A percentile compares a stretch with the other conserved stretches of the same genome.
phyloP scores from a whole-genome alignment of 1,140 invertebrate genomes.

The Eufriesea mexicana region DNA sequence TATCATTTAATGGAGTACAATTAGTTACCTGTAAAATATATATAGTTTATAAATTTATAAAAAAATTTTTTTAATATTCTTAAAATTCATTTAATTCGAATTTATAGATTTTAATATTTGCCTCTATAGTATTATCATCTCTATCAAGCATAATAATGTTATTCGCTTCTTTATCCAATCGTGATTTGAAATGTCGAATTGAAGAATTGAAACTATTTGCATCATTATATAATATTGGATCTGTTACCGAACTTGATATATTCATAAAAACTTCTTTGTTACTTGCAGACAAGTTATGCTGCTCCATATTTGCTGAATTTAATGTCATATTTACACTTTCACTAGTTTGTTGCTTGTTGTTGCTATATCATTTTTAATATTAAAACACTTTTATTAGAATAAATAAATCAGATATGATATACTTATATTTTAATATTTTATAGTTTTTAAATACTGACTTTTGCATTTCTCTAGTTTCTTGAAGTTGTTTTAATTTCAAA shows the following conservation, averaged over 20 bases:
- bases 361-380: background rate
- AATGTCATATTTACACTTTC: background rate
- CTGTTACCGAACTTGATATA: background rate
- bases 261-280: background rate
- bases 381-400: background rate
- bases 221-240: background rate
- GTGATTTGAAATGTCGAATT: background rate
- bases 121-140: constrained; percentile 70
- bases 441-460: constrained; percentile 18
- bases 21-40: constrained; percentile 8
- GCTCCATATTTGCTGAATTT: background rate
- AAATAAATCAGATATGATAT: background rate
- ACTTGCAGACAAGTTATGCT: background rate
- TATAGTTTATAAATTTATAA: constrained; percentile 16
- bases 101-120: constrained; percentile 46
- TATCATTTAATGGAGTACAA: background rate
- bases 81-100: background rate
- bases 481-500: constrained; percentile 71
- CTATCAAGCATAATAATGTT: constrained; percentile 68
- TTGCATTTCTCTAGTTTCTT: background rate
- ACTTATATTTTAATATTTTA: background rate
- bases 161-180: background rate
- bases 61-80: background rate
- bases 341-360: background rate
- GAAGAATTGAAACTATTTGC: background rate